Evolutionary conservation across 2,797 vertebrate species (phyloP).

Genomic region (Gobionotothen gibberifrons): DNA sequence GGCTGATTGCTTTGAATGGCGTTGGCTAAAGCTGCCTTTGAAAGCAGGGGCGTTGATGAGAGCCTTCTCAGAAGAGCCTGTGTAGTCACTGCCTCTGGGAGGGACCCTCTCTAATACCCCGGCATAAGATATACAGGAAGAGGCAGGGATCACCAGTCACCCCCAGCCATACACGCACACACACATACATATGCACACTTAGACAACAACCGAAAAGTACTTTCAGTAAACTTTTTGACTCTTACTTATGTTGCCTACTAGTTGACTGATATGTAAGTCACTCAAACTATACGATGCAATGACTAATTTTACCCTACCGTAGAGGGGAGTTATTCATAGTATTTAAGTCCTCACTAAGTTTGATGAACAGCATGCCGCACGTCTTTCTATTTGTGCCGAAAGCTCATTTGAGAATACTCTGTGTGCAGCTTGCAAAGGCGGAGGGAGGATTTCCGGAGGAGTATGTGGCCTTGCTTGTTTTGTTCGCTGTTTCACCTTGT

Average conservation of each 20-base stretch:
- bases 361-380: constrained; percentile 31
- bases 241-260: constrained; percentile 50
- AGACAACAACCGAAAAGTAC: constrained; percentile 68
- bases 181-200: constrained; percentile 42
- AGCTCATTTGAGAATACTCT: constrained; percentile 42
- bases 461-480: constrained; percentile 67
- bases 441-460: constrained; percentile 67
- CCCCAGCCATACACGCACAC: constrained; percentile 68
- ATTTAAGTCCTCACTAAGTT: constrained; percentile 34
- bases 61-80: constrained; percentile 77
- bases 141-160: constrained; percentile 80
- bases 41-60: constrained; percentile 81
- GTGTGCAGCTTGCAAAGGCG: constrained; percentile 34
- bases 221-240: constrained; percentile 75
- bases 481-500: constrained; percentile 83
- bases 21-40: constrained; percentile 82
- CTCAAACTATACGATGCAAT: constrained; percentile 29
- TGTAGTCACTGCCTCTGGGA: constrained; percentile 85
- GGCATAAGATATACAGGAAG: constrained; percentile 78
- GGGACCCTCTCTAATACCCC: constrained; percentile 81
- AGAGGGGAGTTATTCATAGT: constrained; percentile 30
- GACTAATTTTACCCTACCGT: constrained; percentile 30
- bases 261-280: constrained; percentile 50
- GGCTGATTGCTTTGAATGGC: constrained; percentile 86
- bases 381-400: constrained; percentile 27